phyloP scores from a whole-genome alignment of 2,888 invertebrate species.

The Erebia ligea region DNA sequence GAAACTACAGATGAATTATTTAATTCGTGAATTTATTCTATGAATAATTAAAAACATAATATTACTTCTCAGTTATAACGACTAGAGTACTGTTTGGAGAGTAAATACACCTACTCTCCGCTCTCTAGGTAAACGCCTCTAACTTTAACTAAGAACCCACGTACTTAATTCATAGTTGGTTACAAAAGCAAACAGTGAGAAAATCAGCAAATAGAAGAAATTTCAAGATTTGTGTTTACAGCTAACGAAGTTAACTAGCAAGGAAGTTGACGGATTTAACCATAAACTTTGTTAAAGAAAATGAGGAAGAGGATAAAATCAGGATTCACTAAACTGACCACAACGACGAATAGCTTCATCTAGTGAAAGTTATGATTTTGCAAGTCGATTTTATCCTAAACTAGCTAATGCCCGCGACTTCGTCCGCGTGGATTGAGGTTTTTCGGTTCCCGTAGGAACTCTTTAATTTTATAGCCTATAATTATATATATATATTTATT shows the following conservation, averaged over 20 bases:
- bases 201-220: conserved; percentile 12
- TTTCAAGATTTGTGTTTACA: conserved; percentile 4
- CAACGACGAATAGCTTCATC: too few species aligned
- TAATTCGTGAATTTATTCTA: background rate
- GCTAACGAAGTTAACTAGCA: background rate
- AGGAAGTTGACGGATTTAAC: background rate
- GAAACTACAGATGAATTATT: too few species aligned
- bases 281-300: background rate
- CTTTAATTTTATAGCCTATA: too few species aligned
- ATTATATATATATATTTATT: too few species aligned
- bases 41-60: background rate
- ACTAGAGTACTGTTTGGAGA: background rate
- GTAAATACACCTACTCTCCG: conserved; percentile 5
- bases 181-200: conserved; percentile 6
- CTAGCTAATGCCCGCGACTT: too few species aligned
- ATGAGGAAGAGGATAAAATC: background rate
- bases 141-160: conserved; percentile 8
- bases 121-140: conserved; percentile 8
- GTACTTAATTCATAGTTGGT: conserved; percentile 19
- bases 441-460: too few species aligned
- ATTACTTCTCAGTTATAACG: conserved; percentile 6
- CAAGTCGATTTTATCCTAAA: too few species aligned
- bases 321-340: too few species aligned
- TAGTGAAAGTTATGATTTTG: too few species aligned
- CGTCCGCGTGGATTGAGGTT: too few species aligned